phyloP scores from a whole-genome alignment of 1,140 invertebrate genomes.

The Trichonephila clavipes region DNA sequence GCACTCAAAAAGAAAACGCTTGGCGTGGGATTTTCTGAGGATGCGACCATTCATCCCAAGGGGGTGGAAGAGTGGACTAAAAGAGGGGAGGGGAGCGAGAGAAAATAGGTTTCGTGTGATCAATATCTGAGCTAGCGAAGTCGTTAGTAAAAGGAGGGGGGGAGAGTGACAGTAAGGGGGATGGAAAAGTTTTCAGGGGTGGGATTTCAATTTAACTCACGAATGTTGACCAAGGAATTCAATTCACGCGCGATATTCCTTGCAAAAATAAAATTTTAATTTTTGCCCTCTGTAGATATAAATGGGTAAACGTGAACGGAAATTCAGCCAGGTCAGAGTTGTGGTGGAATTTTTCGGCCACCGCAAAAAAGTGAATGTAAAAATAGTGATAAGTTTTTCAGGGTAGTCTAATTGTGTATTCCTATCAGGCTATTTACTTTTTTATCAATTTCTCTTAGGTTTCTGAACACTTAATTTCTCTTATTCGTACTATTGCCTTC shows the following conservation, averaged over 20 bases:
- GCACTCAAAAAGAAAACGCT: slow-evolving; percentile 34
- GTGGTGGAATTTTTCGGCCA: not conserved
- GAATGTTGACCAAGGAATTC: slow-evolving; percentile 48
- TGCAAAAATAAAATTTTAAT: slow-evolving; percentile 39
- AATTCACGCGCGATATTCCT: slow-evolving; percentile 23
- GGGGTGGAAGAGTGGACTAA: slow-evolving; percentile 21
- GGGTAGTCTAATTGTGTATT: too few relatives aligned
- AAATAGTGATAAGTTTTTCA: not conserved
- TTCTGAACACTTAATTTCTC: too few relatives aligned
- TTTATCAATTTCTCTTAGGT: too few relatives aligned
- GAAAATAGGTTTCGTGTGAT: slow-evolving; percentile 69
- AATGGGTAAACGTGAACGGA: slow-evolving; percentile 22
- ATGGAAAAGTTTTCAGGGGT: slow-evolving; percentile 18
- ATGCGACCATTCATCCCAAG: slow-evolving; percentile 37
- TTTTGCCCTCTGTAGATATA: not conserved
- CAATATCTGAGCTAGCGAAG: slow-evolving; percentile 50
- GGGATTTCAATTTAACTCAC: slow-evolving; percentile 57
- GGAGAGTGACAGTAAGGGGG: not conserved
- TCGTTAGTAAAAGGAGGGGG: slow-evolving; percentile 65
- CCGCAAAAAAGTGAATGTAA: not conserved
- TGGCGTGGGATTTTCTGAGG: slow-evolving; percentile 34
- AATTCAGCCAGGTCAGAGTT: not conserved
- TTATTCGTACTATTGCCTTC: too few relatives aligned
- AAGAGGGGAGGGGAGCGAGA: not conserved
- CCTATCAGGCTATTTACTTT: too few relatives aligned